phyloP scores from a whole-genome alignment of 2,888 invertebrate genomes.

The Acholoe squamosa region DNA sequence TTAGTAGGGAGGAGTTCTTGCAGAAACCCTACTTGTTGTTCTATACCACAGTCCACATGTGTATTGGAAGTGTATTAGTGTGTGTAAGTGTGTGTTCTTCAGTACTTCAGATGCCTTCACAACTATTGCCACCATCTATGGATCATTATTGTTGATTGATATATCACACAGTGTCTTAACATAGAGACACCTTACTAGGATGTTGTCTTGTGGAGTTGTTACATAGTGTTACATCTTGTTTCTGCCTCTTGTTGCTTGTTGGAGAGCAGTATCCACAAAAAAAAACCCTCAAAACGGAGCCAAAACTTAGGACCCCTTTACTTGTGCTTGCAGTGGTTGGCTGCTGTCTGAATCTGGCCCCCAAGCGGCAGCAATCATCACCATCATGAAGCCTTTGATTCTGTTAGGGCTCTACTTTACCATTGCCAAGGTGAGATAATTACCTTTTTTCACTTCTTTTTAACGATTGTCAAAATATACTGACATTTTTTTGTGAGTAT shows the following conservation, averaged over 20 bases:
- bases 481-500: too few species aligned
- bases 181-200: background rate
- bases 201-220: conserved; percentile 10
- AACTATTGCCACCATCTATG: conserved; percentile 29
- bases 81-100: conserved; percentile 23
- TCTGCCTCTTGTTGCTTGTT: background rate
- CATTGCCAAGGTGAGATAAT: background rate
- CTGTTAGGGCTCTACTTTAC: background rate
- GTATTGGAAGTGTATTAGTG: background rate
- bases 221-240: background rate
- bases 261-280: background rate
- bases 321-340: background rate
- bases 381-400: conserved; percentile 39
- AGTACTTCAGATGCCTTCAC: background rate
- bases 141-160: conserved; percentile 9
- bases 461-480: too few species aligned
- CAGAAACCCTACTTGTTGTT: background rate
- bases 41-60: background rate
- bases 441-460: too few species aligned
- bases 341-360: background rate
- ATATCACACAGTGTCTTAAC: background rate
- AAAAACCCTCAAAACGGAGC: background rate
- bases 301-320: background rate
- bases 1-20: background rate
- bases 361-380: background rate